Base-by-base conservation (phyloP, 2,888 invertebrate species). In the Temnothorax unifasciatus region DNA sequence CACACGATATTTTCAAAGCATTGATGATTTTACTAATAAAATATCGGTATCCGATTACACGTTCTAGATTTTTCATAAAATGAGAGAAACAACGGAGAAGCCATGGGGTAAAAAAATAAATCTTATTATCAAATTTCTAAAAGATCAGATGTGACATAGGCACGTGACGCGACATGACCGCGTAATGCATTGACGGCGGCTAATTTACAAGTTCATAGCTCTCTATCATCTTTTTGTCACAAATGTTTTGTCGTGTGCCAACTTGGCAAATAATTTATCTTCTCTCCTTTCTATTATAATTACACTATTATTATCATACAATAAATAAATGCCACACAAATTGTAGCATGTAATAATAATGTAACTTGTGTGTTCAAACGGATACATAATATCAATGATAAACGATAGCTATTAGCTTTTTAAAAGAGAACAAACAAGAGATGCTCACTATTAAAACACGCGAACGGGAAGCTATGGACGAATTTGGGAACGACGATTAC, bases 401-500 rank as follows among this genome's bases (percentile, higher is more conserved):
- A 76, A 68, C 47, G 21, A 47, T 5, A 9, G 41, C 11, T 64
- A 29, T 29, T 29, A 29, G 29, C 29, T 29, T 64, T 38, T 64
- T n/a, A 64, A 41, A 41, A 13, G n/a, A 69, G 54, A 34, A 59
- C 11, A 52, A 69, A 38, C 34, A 38, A 59, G 34, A 11, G 50
- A n/a, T n/a, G 52, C 13, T 61, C 9, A n/a, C 18, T 59, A 21
- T 44, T 18, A 41, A 38, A 64, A 64, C 38, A 64, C 34, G 50
- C 25, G 29, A 61, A 11, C 15, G 18, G 52, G 63, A 38, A n/a
- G 52, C 41, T 69, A n/a, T 13, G 54, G 38, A 69, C 15, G 59
- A 79, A 79, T 79, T 75, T 52, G n/a, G 63, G 29, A 25, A 52
- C 63, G 44, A 52, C 63, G 63, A 82, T 82, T 66, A 69, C 57